Evolutionary conservation across 2,797 vertebrate genomes (phyloP).

Genomic region (Lates japonicus): DNA sequence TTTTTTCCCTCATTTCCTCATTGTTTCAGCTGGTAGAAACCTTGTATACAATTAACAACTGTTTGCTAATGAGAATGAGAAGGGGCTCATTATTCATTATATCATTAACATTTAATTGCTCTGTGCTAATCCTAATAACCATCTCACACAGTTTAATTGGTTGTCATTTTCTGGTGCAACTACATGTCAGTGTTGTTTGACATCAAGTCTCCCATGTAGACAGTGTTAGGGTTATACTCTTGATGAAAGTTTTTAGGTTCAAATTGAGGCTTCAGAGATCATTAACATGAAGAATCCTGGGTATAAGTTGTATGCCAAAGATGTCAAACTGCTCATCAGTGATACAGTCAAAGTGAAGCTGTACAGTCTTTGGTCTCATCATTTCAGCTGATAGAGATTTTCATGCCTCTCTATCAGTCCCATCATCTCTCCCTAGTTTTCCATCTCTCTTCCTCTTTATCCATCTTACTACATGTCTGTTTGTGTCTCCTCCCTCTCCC

Average conservation of each 20-base stretch:
- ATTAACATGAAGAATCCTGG: constrained; percentile 28
- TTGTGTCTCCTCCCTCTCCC: neutral
- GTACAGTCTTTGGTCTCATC: constrained; percentile 12
- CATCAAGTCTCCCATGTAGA: constrained; percentile 36
- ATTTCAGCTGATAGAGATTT: neutral
- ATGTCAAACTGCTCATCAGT: constrained; percentile 24
- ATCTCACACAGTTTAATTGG: constrained; percentile 70
- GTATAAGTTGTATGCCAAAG: neutral
- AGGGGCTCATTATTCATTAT: constrained; percentile 77
- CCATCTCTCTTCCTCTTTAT: constrained; percentile 12
- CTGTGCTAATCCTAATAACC: constrained; percentile 78
- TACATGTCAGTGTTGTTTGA: constrained; percentile 41
- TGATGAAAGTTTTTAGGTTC: constrained; percentile 18
- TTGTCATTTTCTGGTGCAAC: constrained; percentile 60
- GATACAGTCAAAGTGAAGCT: constrained; percentile 12
- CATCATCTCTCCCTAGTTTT: constrained; percentile 7
- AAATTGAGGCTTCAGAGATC: constrained; percentile 22
- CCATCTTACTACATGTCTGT: constrained; percentile 4
- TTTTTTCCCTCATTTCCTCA: constrained; percentile 10
- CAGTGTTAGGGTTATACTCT: constrained; percentile 20
- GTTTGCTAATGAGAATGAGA: constrained; percentile 78
- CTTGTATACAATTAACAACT: constrained; percentile 69
- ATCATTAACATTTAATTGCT: constrained; percentile 80
- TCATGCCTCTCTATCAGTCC: constrained; percentile 2
- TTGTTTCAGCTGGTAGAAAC: constrained; percentile 39